Conservation (phyloP, 2,888 invertebrate species). For the Latrodectus hesperus region DNA sequence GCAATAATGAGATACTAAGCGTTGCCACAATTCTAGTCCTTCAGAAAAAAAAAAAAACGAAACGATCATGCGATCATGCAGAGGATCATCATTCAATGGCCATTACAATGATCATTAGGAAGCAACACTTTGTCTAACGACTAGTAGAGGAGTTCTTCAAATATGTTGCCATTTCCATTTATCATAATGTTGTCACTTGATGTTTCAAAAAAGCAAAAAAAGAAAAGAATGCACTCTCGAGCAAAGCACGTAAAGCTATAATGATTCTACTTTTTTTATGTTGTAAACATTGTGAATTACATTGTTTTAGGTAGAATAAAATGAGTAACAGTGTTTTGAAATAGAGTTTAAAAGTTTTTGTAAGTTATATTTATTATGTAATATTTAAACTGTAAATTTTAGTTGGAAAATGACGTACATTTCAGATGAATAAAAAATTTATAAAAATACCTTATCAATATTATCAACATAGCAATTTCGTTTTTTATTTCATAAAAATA, state of each 20-base stretch:
- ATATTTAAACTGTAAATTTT: too few relatives aligned
- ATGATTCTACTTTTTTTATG: background rate
- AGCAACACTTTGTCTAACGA: slow-evolving; percentile 16
- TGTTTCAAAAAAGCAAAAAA: background rate
- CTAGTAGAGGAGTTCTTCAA: background rate
- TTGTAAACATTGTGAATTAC: background rate
- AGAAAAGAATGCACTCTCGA: background rate
- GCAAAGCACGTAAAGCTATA: background rate
- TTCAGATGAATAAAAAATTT: too few relatives aligned
- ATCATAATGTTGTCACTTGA: background rate
- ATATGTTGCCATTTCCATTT: background rate
- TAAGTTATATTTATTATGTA: too few relatives aligned
- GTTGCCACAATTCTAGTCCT: too few relatives aligned
- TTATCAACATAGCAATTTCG: too few relatives aligned
- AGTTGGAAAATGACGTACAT: too few relatives aligned
- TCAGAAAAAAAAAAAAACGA: background rate
- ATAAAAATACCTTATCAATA: too few relatives aligned
- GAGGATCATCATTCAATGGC: slow-evolving; percentile 39
- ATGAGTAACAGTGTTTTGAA: too few relatives aligned
- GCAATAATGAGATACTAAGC: too few relatives aligned
- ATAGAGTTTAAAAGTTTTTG: too few relatives aligned
- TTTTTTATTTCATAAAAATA: too few relatives aligned
- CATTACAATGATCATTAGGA: slow-evolving; percentile 60
- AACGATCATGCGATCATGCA: slow-evolving; percentile 3
- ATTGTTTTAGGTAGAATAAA: too few relatives aligned